phyloP scores from a whole-genome alignment of 1,140 invertebrate genomes.

The Dufourea novaeangliae region DNA sequence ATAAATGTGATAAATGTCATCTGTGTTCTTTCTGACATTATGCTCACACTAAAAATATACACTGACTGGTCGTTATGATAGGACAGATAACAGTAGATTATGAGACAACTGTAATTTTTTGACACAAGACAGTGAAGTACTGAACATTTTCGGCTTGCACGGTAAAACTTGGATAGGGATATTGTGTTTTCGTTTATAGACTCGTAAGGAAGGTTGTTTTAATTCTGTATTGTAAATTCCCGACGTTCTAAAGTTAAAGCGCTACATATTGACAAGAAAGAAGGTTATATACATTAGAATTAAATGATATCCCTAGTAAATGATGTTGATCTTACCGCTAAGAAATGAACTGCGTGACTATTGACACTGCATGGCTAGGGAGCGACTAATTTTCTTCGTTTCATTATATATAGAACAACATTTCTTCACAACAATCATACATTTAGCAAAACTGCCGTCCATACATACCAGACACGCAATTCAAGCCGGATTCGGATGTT shows the following conservation, averaged over 20 bases:
- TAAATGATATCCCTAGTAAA: background rate
- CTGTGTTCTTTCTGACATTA: background rate
- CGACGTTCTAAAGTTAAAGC: constrained; percentile 12
- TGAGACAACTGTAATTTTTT: background rate
- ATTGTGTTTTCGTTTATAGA: background rate
- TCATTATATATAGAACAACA: constrained; percentile 44
- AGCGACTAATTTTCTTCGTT: constrained; percentile 47
- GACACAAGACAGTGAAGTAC: background rate
- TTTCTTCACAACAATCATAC: constrained; percentile 13
- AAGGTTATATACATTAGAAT: constrained; percentile 45
- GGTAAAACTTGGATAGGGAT: background rate
- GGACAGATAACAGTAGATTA: background rate
- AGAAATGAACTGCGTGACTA: constrained; percentile 3
- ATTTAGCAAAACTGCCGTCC: constrained; percentile 39
- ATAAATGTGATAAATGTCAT: background rate
- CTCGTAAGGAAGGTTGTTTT: too few relatives aligned
- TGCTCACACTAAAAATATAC: background rate
- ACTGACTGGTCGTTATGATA: background rate
- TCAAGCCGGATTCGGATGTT: constrained; percentile 53
- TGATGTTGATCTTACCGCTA: constrained; percentile 27
- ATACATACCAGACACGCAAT: constrained; percentile 29
- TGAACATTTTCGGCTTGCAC: background rate
- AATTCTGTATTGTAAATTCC: constrained; percentile 14
- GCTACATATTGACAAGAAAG: constrained; percentile 39
- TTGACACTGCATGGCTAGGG: constrained; percentile 12